Conservation (phyloP, 1,140 invertebrate species). For the Brachystomella parvula region DNA sequence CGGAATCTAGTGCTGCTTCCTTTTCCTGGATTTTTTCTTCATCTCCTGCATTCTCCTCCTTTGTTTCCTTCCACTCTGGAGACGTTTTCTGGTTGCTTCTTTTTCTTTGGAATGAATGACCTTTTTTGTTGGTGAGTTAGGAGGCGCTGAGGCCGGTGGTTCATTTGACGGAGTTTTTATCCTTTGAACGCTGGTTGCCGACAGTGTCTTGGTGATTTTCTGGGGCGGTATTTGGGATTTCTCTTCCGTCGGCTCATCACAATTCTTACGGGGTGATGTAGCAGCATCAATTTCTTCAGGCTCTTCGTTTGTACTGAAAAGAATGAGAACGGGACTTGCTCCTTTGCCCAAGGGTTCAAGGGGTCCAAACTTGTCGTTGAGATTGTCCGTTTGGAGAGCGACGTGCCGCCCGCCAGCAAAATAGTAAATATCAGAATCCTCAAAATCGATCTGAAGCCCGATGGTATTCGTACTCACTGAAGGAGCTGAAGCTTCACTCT, state of each 20-base stretch:
- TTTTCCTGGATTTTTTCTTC: conserved; percentile 48
- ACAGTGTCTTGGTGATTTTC: too few species aligned
- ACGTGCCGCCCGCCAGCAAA: conserved; percentile 36
- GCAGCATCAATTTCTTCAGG: background rate
- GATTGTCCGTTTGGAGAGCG: conserved; percentile 28
- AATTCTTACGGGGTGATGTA: background rate
- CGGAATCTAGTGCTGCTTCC: conserved; percentile 54
- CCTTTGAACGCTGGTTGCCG: background rate
- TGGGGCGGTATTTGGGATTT: too few species aligned
- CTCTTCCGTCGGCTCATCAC: too few species aligned
- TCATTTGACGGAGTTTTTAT: background rate
- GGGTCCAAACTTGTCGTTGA: conserved; percentile 29
- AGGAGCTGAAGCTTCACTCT: background rate
- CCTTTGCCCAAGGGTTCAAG: conserved; percentile 7
- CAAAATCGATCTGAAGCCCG: conserved; percentile 33
- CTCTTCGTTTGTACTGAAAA: conserved; percentile 15
- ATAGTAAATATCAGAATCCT: conserved; percentile 35
- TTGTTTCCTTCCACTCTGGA: background rate
- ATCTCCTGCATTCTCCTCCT: conserved; percentile 15
- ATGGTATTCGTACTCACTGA: background rate
- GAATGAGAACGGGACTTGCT: conserved; percentile 23
- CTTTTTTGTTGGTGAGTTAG: background rate
- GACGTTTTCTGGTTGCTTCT: background rate
- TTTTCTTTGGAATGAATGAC: background rate
- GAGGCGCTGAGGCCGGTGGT: background rate